Evolutionary conservation across 2,888 invertebrate genomes (phyloP), one percentile per base, ranked within the genome.

Genomic region (Caenorhabditis virilis): DNA sequence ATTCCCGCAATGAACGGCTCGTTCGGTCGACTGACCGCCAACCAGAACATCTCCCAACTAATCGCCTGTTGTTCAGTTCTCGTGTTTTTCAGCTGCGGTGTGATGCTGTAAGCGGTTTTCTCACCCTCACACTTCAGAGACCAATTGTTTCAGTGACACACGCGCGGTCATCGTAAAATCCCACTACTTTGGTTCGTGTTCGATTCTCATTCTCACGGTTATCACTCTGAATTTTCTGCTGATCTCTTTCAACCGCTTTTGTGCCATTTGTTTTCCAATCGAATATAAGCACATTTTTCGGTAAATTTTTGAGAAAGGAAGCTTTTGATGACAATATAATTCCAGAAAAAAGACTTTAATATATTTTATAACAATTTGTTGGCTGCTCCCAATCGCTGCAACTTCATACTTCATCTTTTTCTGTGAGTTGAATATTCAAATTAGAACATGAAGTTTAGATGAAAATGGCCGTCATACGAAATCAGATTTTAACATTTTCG

Each of bases 171-270:
- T 39, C 13, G 11, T 26, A 1, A 15, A 26, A 2, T 39, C 33
- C 11, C n/a, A 39, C n/a, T 15, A 16, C 5, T 50, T 45, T 2
- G 60, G 60, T 18, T 35, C 45, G 26, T n/a, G 49, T 2, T 49
- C 49, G 15, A 22, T 60, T 9, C 45, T 20, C 35, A 45, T 60
- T 7, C 36, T 54, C 0, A 49, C 54, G 2, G 22, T 54, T 0
- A 50, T 60, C 9, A 27, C 50, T 5, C 39, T 36, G 7, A 36
- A 36, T 11, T 54, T 53, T 35, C 27, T 60, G 0, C 9, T 55
- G 22, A 61, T 61, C 45, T 61, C 61, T 6, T 5, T 50, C 11
- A 61, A 61, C 23, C 27, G 61, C 22, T 39, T 61, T 2, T 23
- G 16, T 7, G 23, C 42, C 4, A 3, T 42, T 3, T 3, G 11